Conservation (phyloP, 2,888 invertebrate species). For the Pyrrhosoma nymphula region DNA sequence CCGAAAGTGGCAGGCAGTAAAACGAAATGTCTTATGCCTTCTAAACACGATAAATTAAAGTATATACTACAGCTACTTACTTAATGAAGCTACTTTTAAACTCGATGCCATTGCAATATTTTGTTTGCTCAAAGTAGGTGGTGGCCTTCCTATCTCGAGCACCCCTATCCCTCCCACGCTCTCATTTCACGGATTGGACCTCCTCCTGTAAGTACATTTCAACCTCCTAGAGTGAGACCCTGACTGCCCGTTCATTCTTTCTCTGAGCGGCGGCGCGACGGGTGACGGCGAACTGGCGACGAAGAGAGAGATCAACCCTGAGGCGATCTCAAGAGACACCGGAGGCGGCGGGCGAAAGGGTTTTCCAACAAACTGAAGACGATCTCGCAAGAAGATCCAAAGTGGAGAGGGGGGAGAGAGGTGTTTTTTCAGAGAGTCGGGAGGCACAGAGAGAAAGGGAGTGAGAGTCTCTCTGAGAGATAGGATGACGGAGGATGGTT, state of each 20-base stretch:
- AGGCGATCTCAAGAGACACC: not conserved
- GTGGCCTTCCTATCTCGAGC: no score
- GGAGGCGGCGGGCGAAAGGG: conserved; percentile 10
- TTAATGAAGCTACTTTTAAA: no score
- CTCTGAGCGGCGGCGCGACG: not conserved
- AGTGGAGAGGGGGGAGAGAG: not conserved
- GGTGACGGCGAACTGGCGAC: not conserved
- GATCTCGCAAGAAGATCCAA: conserved; percentile 26
- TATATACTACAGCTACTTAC: no score
- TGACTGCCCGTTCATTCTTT: not conserved
- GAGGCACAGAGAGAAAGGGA: not conserved
- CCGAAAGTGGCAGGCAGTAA: no score
- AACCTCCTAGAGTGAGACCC: no score
- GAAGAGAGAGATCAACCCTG: not conserved
- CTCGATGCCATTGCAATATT: no score
- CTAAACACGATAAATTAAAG: no score
- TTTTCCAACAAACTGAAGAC: not conserved
- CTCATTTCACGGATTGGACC: no score
- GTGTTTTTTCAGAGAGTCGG: not conserved
- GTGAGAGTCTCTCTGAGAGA: not conserved
- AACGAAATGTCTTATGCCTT: no score
- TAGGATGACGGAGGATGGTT: not conserved
- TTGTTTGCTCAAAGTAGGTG: no score
- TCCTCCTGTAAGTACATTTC: no score
- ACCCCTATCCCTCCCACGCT: no score